phyloP scores from a whole-genome alignment of 1,140 invertebrate species.

The Sycophaga agraensis region DNA sequence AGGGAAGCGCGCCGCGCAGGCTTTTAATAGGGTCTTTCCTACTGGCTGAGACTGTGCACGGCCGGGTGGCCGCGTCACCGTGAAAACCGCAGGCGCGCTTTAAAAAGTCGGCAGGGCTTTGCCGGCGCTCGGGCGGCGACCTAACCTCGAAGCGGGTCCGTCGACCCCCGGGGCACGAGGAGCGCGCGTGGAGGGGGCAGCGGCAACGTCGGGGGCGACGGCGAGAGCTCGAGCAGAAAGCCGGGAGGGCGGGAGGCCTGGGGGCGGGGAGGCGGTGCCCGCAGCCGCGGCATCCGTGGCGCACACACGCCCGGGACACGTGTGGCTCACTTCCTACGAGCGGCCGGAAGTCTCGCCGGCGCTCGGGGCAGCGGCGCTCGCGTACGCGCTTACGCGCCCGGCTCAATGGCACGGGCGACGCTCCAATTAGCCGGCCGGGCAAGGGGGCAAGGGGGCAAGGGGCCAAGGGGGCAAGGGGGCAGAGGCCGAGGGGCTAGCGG shows the following conservation, averaged over 20 bases:
- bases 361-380: slow-evolving; percentile 30
- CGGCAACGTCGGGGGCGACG: not conserved
- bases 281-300: too few relatives aligned
- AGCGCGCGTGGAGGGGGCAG: not conserved
- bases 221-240: not conserved
- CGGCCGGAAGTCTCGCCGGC: slow-evolving; percentile 56
- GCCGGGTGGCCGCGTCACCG: too few relatives aligned
- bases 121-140: not conserved
- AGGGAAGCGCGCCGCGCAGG: too few relatives aligned
- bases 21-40: too few relatives aligned
- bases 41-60: too few relatives aligned
- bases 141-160: too few relatives aligned
- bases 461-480: slow-evolving; percentile 6
- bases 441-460: not conserved
- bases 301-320: slow-evolving; percentile 43
- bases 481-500: slow-evolving; percentile 1
- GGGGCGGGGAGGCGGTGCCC: too few relatives aligned
- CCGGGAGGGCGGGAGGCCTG: not conserved
- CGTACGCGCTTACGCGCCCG: not conserved
- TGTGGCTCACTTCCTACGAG: slow-evolving; percentile 54
- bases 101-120: not conserved
- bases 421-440: slow-evolving; percentile 36
- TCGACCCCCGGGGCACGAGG: too few relatives aligned
- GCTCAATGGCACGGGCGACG: slow-evolving; percentile 40
- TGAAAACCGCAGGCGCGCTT: too few relatives aligned